phyloP scores from a whole-genome alignment of 1,140 invertebrate genomes.

The Leucophenga varia region DNA sequence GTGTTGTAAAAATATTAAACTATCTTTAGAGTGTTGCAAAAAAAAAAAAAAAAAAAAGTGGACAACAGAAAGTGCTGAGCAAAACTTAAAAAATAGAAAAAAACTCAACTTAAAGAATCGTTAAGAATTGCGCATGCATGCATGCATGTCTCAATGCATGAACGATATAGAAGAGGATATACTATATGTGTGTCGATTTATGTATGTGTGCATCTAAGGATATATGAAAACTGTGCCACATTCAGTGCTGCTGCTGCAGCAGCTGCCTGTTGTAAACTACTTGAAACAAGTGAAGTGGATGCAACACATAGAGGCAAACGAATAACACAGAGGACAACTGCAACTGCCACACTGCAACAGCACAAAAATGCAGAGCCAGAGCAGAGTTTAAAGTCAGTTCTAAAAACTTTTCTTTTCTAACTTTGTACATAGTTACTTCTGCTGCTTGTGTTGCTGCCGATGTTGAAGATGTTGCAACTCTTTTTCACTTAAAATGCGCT shows the following conservation, averaged over 20 bases:
- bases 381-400: conserved; percentile 22
- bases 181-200: neutral
- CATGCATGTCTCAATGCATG: no score
- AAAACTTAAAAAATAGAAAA: conserved; percentile 3
- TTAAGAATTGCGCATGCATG: conserved; percentile 5
- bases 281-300: neutral
- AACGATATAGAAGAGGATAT: neutral
- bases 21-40: no score
- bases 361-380: no score
- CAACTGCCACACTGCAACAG: no score
- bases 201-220: neutral
- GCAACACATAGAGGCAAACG: neutral
- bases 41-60: conserved; percentile 15
- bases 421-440: neutral
- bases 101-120: conserved; percentile 4
- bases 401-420: conserved; percentile 3
- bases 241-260: no score
- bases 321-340: no score
- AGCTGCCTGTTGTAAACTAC: no score
- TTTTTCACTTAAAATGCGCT: conserved; percentile 18
- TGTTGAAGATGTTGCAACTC: conserved; percentile 2
- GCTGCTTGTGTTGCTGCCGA: neutral
- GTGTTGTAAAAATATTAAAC: no score
- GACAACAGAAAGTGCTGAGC: neutral
- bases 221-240: neutral